Evolutionary conservation across 2,113 vertebrate species (phyloP).

Genomic region (Enhydra lutris): DNA sequence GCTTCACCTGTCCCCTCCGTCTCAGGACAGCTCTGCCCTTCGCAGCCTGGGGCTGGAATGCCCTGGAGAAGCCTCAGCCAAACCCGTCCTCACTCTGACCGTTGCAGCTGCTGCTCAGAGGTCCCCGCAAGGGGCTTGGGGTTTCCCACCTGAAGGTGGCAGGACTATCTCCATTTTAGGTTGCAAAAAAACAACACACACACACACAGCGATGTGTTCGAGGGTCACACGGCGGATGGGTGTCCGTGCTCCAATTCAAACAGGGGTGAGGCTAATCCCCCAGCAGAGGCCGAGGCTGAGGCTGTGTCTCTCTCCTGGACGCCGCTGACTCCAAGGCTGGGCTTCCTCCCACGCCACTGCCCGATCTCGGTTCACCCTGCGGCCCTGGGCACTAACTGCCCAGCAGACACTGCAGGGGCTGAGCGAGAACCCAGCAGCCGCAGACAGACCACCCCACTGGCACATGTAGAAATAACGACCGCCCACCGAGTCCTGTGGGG

Average conservation of each 20-base stretch:
- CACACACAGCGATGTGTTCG: background rate
- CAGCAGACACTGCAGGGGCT: accelerated
- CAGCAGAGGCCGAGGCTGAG: accelerated
- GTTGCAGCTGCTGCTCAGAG: accelerated
- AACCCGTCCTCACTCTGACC: background rate
- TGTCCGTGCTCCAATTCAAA: background rate
- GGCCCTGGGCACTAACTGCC: background rate
- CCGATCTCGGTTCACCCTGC: accelerated
- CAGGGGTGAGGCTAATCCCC: background rate
- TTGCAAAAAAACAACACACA: no score
- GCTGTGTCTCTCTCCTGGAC: background rate
- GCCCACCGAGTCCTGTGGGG: accelerated
- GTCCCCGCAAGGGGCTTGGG: background rate
- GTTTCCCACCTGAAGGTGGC: accelerated
- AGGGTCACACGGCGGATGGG: accelerated
- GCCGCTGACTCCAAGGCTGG: background rate
- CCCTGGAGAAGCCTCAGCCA: background rate
- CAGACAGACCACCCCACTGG: no score
- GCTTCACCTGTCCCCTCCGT: background rate
- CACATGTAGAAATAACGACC: accelerated
- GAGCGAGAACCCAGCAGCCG: accelerated
- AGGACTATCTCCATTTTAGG: background rate
- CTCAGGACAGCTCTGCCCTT: background rate
- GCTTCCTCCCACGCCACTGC: background rate
- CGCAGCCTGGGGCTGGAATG: background rate